Conservation (phyloP, 2,888 invertebrate genomes). For the Synergus gifuensis region DNA sequence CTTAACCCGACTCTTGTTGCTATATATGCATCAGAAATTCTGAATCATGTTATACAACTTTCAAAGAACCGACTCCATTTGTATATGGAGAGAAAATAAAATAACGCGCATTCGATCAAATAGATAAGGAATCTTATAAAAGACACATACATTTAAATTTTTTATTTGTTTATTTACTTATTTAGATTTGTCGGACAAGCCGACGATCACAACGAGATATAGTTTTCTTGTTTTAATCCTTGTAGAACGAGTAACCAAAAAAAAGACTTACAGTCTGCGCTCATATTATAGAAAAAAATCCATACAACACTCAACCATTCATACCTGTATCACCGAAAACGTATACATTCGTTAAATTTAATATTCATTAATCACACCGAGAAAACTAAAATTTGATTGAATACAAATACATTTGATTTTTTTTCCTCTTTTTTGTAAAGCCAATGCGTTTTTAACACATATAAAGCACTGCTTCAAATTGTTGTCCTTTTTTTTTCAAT, state of each 20-base stretch:
- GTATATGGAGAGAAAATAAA: no score
- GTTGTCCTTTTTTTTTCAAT: background rate
- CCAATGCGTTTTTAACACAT: background rate
- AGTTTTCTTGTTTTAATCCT: conserved; percentile 55
- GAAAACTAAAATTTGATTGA: conserved; percentile 15
- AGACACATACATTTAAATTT: background rate
- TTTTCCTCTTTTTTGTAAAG: background rate
- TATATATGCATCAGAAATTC: no score
- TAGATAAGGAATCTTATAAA: background rate
- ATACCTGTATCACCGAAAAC: conserved; percentile 29
- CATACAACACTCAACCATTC: conserved; percentile 46
- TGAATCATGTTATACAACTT: no score
- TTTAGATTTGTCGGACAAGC: conserved; percentile 54
- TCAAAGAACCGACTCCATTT: no score
- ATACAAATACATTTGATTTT: conserved; percentile 28
- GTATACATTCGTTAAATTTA: conserved; percentile 36
- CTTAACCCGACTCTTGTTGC: no score
- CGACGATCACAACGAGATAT: conserved; percentile 61
- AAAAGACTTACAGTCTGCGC: conserved; percentile 43
- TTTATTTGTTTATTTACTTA: conserved; percentile 41
- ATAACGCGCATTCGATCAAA: background rate
- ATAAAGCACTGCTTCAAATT: background rate
- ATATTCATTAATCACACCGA: conserved; percentile 19
- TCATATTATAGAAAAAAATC: conserved; percentile 49
- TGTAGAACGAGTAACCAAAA: conserved; percentile 56